phyloP scores from a whole-genome alignment of 53 echinoderm and acorn worm genomes.

The Hippasteria phrygiana region DNA sequence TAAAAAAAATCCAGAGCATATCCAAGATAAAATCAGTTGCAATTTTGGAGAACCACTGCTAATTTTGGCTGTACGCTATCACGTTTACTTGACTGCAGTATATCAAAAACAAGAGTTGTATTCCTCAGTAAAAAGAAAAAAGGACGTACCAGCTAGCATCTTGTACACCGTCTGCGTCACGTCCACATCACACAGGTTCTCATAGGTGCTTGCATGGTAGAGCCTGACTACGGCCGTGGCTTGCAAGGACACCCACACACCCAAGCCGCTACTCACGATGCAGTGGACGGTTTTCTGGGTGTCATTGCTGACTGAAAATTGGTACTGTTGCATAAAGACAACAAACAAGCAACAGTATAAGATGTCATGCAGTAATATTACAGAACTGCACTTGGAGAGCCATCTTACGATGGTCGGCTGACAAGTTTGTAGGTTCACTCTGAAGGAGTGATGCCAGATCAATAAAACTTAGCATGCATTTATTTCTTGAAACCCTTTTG shows the following conservation, averaged over 20 bases:
- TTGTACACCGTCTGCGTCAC: slow-evolving; percentile 99
- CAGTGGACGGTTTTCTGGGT: slow-evolving; percentile 91
- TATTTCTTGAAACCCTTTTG: too few relatives aligned
- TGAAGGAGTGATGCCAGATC: too few relatives aligned
- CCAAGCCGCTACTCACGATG: slow-evolving; percentile 91
- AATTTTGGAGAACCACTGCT: too few relatives aligned
- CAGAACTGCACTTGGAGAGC: too few relatives aligned
- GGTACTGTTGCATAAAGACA: slow-evolving; percentile 67
- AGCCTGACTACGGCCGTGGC: slow-evolving; percentile 94
- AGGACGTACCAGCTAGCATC: slow-evolving; percentile 92
- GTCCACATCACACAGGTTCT: slow-evolving; percentile 90
- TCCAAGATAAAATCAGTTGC: too few relatives aligned
- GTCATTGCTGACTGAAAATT: slow-evolving; percentile 93
- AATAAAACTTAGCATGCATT: too few relatives aligned
- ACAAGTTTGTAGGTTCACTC: too few relatives aligned
- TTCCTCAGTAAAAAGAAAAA: not conserved
- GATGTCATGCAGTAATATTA: not conserved
- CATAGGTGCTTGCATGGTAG: slow-evolving; percentile 94
- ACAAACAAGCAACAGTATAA: not conserved
- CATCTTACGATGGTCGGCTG: too few relatives aligned
- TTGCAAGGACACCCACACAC: slow-evolving; percentile 97
- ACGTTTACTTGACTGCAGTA: too few relatives aligned
- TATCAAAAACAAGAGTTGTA: not conserved
- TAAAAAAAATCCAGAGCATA: too few relatives aligned
- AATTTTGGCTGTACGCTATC: too few relatives aligned